Base-by-base conservation (phyloP, 2,113 vertebrate species). In the Tringa solitaria region DNA sequence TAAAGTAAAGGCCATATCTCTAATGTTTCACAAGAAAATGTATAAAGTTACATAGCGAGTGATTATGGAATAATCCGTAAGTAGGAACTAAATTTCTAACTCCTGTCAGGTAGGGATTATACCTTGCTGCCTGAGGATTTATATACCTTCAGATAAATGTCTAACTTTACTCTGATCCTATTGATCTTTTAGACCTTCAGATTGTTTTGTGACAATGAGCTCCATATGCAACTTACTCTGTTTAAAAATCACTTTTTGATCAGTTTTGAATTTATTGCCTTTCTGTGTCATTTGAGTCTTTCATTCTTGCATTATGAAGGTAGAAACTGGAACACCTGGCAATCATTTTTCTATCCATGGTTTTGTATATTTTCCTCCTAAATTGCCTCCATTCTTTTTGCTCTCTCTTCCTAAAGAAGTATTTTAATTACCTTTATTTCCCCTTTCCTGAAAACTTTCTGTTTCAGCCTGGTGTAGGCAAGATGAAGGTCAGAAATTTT, bases 191-290 rank as follows among this genome's bases (percentile, higher is more conserved):
- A 90, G 64, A 84, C 23, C 53, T 84, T 72, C 67, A 72, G 60
- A 77, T 78, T 89, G 39, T 84, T 90, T 92, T 84, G 35, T 84
- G 60, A 90, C 90, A 96, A 86, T 83, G 81, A 93, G 53, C n/a
- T 87, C 73, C 30, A 53, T n/a, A 53, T 56, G 51, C 19, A 93
- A 61, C 35, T 86, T 89, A 45, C 9, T 87, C 45, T 81, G 26
- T 78, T 74, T 95, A 67, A 87, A 92, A 89, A 82, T 91, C 48
- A 60, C 50, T 95, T 93, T 96, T 96, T 95, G 84, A 96, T 93
- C 88, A 68, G n/a, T 79, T 96, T 91, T 95, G 35, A 90, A 89
- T 87, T 45, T 91, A 20, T 30, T 87, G 22, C 32, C 57, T 94
- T 79, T 88, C 59, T 75, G 15, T 92, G 86, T 84, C 73, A 68